Evolutionary conservation across 2,113 vertebrate species (phyloP).

Genomic region (Chlorodrepanis virens): DNA sequence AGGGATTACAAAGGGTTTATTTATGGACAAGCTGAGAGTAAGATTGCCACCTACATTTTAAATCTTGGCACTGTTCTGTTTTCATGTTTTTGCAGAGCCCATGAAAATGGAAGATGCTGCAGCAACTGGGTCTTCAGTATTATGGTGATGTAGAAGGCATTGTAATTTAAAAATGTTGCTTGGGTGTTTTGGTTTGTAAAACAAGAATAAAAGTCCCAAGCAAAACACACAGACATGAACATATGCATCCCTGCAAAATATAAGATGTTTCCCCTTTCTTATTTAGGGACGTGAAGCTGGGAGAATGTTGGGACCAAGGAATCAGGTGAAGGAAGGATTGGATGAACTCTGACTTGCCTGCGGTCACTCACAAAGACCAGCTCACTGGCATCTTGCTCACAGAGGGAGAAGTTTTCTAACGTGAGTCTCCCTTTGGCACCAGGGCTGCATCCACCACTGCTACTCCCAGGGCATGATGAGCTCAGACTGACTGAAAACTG

Average conservation of each 20-base stretch:
- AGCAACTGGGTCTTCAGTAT: neutral
- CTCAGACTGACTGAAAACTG: conserved; percentile 1
- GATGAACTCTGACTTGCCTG: neutral
- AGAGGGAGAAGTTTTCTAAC: neutral
- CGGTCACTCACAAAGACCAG: neutral
- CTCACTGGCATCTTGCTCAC: neutral
- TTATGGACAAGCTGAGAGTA: neutral
- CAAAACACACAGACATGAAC: neutral
- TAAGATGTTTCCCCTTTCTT: neutral
- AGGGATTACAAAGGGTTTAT: neutral
- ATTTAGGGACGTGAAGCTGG: neutral
- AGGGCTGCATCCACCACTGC: neutral
- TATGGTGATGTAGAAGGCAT: neutral
- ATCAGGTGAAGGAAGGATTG: neutral
- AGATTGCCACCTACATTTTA: neutral
- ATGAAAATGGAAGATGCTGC: neutral
- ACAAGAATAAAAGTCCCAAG: neutral
- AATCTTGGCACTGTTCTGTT: neutral
- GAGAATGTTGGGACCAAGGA: neutral
- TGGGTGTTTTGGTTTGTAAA: neutral
- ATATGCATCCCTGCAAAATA: neutral
- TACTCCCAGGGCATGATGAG: neutral
- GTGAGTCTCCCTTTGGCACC: conserved; percentile 20
- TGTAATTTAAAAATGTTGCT: neutral
- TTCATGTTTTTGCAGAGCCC: neutral